These are phyloP conservation scores for Phania funesta DNA, from an alignment of 2,888 invertebrate genomes.

Conservation along the genomic window DNA sequence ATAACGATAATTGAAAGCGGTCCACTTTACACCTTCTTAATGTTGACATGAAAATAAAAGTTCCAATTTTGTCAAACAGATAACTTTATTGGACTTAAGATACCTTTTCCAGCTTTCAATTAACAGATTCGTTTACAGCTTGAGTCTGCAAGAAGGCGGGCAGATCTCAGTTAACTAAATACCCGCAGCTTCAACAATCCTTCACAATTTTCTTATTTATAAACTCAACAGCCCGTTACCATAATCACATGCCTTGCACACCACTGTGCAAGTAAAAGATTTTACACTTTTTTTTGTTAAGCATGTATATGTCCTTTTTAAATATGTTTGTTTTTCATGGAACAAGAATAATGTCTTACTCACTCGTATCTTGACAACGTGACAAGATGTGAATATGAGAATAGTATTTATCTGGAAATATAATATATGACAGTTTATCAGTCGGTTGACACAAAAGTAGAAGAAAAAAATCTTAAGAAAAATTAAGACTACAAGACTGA, in stretches of 20 bases:
- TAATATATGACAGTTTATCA: constrained; percentile 65
- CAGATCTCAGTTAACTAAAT: too few relatives aligned
- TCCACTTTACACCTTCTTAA: too few relatives aligned
- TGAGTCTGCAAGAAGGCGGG: too few relatives aligned
- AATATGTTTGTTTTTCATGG: constrained; percentile 2
- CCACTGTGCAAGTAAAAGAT: neutral
- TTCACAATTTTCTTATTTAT: neutral
- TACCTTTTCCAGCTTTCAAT: too few relatives aligned
- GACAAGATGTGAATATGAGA: constrained; percentile 68
- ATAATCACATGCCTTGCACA: neutral
- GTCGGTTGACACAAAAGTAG: constrained; percentile 42
- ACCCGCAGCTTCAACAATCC: neutral
- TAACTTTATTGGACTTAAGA: too few relatives aligned
- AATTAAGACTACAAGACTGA: constrained; percentile 23
- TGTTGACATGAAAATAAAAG: too few relatives aligned
- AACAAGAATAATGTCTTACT: constrained; percentile 44
- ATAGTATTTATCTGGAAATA: constrained; percentile 51
- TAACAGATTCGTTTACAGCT: too few relatives aligned
- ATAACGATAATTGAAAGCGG: too few relatives aligned
- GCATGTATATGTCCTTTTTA: neutral
- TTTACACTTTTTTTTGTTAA: neutral
- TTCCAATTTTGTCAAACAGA: too few relatives aligned
- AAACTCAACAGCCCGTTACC: neutral
- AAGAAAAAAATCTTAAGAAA: constrained; percentile 8
- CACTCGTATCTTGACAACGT: constrained; percentile 62